Conservation (phyloP, 2,888 invertebrate species). For the Helicoverpa assulta region DNA sequence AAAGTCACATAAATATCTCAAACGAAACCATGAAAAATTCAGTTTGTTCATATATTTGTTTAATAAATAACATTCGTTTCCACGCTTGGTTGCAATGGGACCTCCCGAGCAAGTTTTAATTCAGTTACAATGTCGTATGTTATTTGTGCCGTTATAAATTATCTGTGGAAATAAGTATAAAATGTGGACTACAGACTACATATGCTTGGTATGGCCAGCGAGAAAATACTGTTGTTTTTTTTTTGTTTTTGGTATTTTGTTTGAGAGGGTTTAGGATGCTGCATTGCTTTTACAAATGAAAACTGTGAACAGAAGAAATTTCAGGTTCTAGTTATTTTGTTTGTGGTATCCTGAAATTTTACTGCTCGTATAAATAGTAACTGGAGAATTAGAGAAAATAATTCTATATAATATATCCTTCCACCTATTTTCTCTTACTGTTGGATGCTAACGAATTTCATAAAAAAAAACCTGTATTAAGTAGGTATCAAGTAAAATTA, state of each 20-base stretch:
- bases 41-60: not conserved
- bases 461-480: too few relatives aligned
- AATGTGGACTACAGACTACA: conserved; percentile 26
- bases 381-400: too few relatives aligned
- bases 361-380: too few relatives aligned
- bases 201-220: conserved; percentile 11
- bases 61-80: conserved; percentile 40
- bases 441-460: too few relatives aligned
- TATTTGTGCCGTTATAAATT: conserved; percentile 59
- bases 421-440: too few relatives aligned
- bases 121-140: conserved; percentile 62
- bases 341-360: too few relatives aligned
- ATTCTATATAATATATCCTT: too few relatives aligned
- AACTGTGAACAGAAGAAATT: too few relatives aligned
- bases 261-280: not conserved
- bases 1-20: not conserved
- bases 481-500: too few relatives aligned
- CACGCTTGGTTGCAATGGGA: conserved; percentile 19
- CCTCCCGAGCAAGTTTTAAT: conserved; percentile 66
- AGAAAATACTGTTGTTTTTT: not conserved
- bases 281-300: too few relatives aligned
- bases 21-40: not conserved
- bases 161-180: conserved; percentile 32
- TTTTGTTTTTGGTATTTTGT: not conserved
- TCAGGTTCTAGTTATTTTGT: too few relatives aligned